Evolutionary conservation across 2,888 invertebrate species (phyloP), one percentile per base, ranked within the genome.

Genomic region (Drosophila diplacantha): DNA sequence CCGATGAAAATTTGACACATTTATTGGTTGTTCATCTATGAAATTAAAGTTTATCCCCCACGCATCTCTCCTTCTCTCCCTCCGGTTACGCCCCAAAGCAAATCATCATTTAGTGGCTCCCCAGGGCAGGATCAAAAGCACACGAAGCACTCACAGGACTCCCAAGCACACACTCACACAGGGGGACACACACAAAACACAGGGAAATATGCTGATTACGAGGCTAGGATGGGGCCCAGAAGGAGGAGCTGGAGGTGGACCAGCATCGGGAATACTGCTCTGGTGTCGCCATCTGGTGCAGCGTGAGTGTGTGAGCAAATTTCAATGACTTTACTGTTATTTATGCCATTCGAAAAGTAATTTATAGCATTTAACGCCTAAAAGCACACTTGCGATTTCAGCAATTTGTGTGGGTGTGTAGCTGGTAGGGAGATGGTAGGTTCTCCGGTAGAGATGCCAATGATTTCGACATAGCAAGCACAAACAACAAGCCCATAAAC

Each of bases 361-460:
- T 77, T 82, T 77, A 75, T 74, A 59, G 64, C 71, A 69, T 72
- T 80, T 68, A 69, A 72, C 70, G 75, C 75, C 72, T 69, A 73
- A 70, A 72, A 73, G 73, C 78, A 72, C 78, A 74, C 73, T 73
- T 64, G 75, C 66, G 73, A 73, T 75, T 81, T 74, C 56, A 73
- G 67, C 72, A 75, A 82, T 77, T 83, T 81, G 78, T 24, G 26
- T 20, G 18, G 14, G 8, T 1, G 22, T 7, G 16, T 12, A 14
- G 26, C 8, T 16, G 29, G 4, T 3, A 6, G 22, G 43, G 5
- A 16, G 22, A 39, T 14, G 39, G 26, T 5, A 12, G 37, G 50
- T 14, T 22, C 24, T 14, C 9, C n/a, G 7, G n/a, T 2, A 14
- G 39, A 32, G 56, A 56, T 56, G 32, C 31, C 50, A 49, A 61